Evolutionary conservation across 2,888 invertebrate species (phyloP).

Genomic region (Zaprionus obscuricornis): DNA sequence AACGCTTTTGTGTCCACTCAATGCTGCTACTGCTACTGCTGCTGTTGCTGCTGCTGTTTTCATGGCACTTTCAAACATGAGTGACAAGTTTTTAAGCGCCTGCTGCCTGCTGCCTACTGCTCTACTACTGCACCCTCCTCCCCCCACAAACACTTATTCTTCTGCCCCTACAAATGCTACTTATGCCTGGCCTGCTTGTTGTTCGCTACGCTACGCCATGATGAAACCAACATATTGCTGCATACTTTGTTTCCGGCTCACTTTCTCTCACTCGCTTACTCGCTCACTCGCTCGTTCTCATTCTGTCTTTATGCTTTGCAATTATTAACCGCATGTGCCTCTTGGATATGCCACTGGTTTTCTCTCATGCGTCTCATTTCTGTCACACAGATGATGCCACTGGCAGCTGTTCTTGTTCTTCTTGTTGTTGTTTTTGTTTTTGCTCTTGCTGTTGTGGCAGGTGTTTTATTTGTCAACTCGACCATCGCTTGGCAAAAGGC

Average conservation of each 20-base stretch:
- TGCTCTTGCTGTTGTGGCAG: slow-evolving; percentile 58
- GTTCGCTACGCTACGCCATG: no score
- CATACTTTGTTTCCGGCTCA: slow-evolving; percentile 28
- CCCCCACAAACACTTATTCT: neutral
- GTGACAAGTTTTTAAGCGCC: slow-evolving; percentile 64
- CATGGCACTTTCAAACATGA: slow-evolving; percentile 45
- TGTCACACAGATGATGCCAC: slow-evolving; percentile 21
- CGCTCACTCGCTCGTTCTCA: no score
- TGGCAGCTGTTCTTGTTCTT: slow-evolving; percentile 28
- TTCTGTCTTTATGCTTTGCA: no score
- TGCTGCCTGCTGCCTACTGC: slow-evolving; percentile 17
- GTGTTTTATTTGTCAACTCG: slow-evolving; percentile 59
- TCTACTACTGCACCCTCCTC: no score
- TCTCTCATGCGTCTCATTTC: slow-evolving; percentile 34
- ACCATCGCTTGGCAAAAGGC: slow-evolving; percentile 46
- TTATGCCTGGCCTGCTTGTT: no score
- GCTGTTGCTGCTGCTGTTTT: no score
- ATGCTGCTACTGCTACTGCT: neutral
- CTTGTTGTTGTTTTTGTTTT: no score
- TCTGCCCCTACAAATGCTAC: no score
- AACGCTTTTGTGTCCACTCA: slow-evolving; percentile 37
- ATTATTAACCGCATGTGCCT: slow-evolving; percentile 70
- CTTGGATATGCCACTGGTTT: slow-evolving; percentile 21
- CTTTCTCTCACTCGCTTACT: no score
- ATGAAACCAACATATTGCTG: no score